Conservation (phyloP, 2,797 vertebrate genomes). For the Odontamblyopus rebecca region DNA sequence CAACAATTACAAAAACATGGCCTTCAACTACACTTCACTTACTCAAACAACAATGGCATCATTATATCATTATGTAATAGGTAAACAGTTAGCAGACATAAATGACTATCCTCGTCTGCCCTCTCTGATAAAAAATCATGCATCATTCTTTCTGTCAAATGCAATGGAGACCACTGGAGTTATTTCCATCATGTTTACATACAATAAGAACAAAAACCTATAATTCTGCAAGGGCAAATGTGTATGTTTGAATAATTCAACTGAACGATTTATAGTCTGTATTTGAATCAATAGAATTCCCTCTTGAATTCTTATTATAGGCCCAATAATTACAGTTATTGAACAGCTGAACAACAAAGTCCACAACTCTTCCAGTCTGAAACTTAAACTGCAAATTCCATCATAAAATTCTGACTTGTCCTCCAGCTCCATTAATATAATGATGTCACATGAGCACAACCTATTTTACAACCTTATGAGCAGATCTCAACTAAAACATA, state of each 20-base stretch:
- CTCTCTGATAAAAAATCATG: neutral
- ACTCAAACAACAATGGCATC: too few species aligned
- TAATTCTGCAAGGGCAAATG: neutral
- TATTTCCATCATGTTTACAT: neutral
- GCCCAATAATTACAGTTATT: too few species aligned
- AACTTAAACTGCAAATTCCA: too few species aligned
- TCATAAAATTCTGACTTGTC: too few species aligned
- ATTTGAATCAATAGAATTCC: neutral
- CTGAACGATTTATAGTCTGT: neutral
- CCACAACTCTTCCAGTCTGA: too few species aligned
- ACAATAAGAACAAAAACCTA: neutral
- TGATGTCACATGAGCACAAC: neutral
- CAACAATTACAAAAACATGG: neutral
- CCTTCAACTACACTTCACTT: neutral
- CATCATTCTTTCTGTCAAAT: neutral
- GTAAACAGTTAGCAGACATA: neutral
- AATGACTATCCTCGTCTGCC: neutral
- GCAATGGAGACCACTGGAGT: neutral
- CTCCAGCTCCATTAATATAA: too few species aligned
- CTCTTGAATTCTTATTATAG: neutral
- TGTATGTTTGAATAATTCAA: neutral
- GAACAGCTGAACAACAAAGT: too few species aligned
- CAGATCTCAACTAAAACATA: too few species aligned
- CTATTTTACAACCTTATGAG: neutral
- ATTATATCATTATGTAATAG: too few species aligned